phyloP scores from a whole-genome alignment of 1,140 invertebrate species.

The Theocolax elegans region DNA sequence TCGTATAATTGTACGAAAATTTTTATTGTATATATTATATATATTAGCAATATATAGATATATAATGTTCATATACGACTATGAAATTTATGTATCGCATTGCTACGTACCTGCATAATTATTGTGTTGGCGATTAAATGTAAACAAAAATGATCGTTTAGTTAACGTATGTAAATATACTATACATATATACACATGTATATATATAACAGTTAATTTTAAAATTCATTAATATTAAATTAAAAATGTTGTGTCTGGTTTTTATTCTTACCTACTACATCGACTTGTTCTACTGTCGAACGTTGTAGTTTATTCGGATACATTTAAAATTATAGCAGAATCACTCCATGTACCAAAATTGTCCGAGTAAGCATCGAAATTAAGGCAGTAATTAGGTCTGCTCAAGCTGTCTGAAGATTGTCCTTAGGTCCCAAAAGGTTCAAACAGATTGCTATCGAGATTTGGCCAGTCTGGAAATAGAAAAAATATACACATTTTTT shows the following conservation, averaged over 20 bases:
- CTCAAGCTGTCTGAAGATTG: background rate
- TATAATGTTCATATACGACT: too few relatives aligned
- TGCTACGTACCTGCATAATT: too few relatives aligned
- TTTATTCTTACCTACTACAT: constrained; percentile 11
- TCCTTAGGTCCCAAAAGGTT: background rate
- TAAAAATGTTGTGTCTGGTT: too few relatives aligned
- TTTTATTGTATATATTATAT: too few relatives aligned
- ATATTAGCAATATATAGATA: too few relatives aligned
- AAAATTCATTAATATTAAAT: background rate
- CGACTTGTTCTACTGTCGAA: background rate
- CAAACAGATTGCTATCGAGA: background rate
- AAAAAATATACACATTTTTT: too few relatives aligned
- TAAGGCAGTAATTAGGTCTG: constrained; percentile 3
- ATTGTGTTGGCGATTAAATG: too few relatives aligned
- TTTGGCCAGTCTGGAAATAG: background rate
- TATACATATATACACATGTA: too few relatives aligned
- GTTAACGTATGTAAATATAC: too few relatives aligned
- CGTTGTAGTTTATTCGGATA: background rate
- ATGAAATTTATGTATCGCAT: too few relatives aligned
- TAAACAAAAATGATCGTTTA: too few relatives aligned
- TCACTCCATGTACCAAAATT: background rate
- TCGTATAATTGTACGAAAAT: too few relatives aligned
- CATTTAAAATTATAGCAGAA: background rate
- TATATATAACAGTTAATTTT: background rate
- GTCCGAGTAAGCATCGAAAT: background rate